Base-by-base conservation (phyloP, 2,113 vertebrate species). In the Sapayoa aenigma region DNA sequence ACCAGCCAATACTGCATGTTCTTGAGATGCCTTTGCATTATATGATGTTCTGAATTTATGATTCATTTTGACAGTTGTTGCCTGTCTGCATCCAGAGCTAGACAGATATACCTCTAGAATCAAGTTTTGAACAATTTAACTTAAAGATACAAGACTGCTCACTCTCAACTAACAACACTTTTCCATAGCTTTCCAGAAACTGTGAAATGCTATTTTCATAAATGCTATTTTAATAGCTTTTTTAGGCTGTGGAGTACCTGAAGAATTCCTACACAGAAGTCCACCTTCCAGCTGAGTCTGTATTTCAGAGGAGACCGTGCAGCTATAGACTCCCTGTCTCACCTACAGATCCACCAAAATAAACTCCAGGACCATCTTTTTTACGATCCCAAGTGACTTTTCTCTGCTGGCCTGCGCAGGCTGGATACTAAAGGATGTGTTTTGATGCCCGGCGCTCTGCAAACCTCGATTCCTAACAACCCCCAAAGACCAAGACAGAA, bases 321-420 rank as follows among this genome's bases (percentile, higher is more conserved):
- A 52, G 31, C 66, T 69, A 7, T 46, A 73, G 18, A 35, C 35
- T 82, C 68, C 24, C 58, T 62, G 15, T 56, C 62, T 27, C 28
- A 16, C 42, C 19, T 71, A 3, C 7, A 17, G 18, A 42, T 35
- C 33, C 74, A 35, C 28, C 28, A 19, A 25, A 53, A 58, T 30
- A 27, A 85, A 13, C n/a, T 59, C 35, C 2, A 1, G 17, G 30
- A 58, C 4, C 21, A 30, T 21, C 12, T 39, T 67, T 59, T 35
- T 35, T n/a, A 46, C 0, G 0, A 50, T 53, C 21, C 11, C 23
- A 21, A 35, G 17, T 3, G 20, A 9, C 15, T 72, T 63, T 74
- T 41, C 41, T 31, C 44, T 33, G 27, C 41, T 42, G 27, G 27
- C 13, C 37, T n/a, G 17, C 3, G 0, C 5, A 47, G 39, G 20